Base-by-base conservation (phyloP, 2,888 invertebrate genomes). In the Lithophane semibrunnea region DNA sequence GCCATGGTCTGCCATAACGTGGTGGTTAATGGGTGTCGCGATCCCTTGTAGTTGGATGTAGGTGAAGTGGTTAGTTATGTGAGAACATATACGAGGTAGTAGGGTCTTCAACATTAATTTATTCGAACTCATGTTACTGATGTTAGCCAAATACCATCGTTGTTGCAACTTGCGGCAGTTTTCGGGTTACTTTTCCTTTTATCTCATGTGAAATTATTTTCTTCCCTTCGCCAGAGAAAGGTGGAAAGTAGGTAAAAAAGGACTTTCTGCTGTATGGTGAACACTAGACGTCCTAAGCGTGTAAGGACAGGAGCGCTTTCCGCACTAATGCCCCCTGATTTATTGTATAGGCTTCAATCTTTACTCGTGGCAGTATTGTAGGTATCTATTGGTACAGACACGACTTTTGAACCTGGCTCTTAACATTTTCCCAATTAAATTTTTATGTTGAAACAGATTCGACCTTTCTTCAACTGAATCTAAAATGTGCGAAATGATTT, bases 1-100 rank as follows among this genome's bases (percentile, higher is more conserved):
- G 65, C 80, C 79, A 80, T 79, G 80, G 61, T 56, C 29, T 12
- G 66, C 66, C 79, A 80, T 79, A 80, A 74, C 66, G 56, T 63
- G 74, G 61, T 67, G 29, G 66, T 80, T 79, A 80, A 79, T 80
- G n/a, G 81, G 65, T 80, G 61, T 73, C 66, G 29, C 54, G 54
- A 56, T 24, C 64, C n/a, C 80, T 52, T n/a, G 49, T 49, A 21
- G 10, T 44, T 49, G 42, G 42, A 73, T 56, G 37, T 67, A 67
- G 81, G 66, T 73, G 47, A 66, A n/a, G 37, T 29, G 10, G 37
- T 79, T 58, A 79, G 47, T 21, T 56, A 80, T 73, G 47, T 58
- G 44, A 21, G 47, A 54, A 56, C 42, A 9, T 66, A 18, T 21
- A 29, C 37, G 21, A 44, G 12, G 49, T 52, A 52, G 49, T 18